Evolutionary conservation across 2,888 invertebrate genomes (phyloP).

Genomic region (Calliopum simillimum): DNA sequence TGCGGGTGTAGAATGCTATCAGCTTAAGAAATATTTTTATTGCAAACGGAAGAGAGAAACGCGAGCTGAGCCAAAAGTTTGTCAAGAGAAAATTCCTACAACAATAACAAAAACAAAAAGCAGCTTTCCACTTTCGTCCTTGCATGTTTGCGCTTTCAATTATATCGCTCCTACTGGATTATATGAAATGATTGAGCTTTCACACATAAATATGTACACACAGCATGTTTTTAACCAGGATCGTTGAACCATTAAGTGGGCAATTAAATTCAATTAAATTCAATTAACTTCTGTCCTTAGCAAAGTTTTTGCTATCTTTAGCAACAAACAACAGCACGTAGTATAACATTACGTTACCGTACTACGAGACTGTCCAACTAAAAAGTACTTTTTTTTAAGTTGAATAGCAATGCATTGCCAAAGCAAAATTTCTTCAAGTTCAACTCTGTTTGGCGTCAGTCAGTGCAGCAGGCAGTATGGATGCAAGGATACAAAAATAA

Average conservation of each 20-base stretch:
- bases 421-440: slow-evolving; percentile 2
- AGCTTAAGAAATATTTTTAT: slow-evolving; percentile 44
- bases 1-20: slow-evolving; percentile 18
- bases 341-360: slow-evolving; percentile 31
- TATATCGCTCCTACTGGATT: background rate
- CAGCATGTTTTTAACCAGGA: slow-evolving; percentile 51
- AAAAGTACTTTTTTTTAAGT: background rate
- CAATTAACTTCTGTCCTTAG: slow-evolving; percentile 58
- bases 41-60: slow-evolving; percentile 40
- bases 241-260: slow-evolving; percentile 64
- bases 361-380: background rate
- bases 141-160: slow-evolving; percentile 26
- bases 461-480: background rate
- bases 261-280: slow-evolving; percentile 67
- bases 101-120: slow-evolving; percentile 18
- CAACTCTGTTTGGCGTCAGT: slow-evolving; percentile 4
- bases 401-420: no score
- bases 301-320: background rate
- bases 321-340: slow-evolving; percentile 30
- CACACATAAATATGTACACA: slow-evolving; percentile 28
- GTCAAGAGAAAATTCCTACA: slow-evolving; percentile 35
- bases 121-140: slow-evolving; percentile 22
- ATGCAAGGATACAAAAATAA: background rate
- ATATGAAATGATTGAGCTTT: background rate
- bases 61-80: slow-evolving; percentile 40